Evolutionary conservation across 2,888 invertebrate genomes (phyloP).

Genomic region (Drosophila percnosoma): DNA sequence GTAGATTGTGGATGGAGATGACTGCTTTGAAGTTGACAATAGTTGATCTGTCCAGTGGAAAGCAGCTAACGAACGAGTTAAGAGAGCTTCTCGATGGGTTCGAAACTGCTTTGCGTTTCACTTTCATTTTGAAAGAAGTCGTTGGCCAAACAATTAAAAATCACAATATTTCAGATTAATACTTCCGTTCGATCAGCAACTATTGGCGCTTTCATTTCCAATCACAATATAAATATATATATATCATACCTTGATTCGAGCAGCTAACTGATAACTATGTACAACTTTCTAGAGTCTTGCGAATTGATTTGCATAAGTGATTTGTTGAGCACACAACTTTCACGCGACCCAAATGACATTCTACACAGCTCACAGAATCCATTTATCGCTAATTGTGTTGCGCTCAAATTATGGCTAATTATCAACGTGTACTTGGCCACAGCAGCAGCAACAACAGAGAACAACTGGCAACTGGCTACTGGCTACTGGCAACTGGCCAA

Average conservation of each 20-base stretch:
- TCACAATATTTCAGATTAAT: slow-evolving; percentile 31
- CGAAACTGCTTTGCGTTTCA: slow-evolving; percentile 37
- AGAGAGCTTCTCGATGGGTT: slow-evolving; percentile 26
- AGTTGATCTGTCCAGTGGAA: slow-evolving; percentile 27
- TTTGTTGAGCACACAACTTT: slow-evolving; percentile 53
- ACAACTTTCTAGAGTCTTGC: slow-evolving; percentile 47
- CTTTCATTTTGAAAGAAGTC: slow-evolving; percentile 37
- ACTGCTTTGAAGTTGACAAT: slow-evolving; percentile 3
- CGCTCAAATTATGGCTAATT: slow-evolving; percentile 46
- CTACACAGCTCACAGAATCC: slow-evolving; percentile 28
- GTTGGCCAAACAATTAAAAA: slow-evolving; percentile 38
- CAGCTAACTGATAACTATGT: slow-evolving; percentile 15
- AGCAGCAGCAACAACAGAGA: neutral
- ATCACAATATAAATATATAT: slow-evolving; percentile 13
- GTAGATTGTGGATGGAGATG: neutral
- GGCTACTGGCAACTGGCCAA: slow-evolving; percentile 11
- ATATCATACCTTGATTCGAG: neutral
- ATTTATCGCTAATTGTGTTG: slow-evolving; percentile 41
- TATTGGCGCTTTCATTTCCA: slow-evolving; percentile 50
- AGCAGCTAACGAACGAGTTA: slow-evolving; percentile 36
- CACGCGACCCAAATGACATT: slow-evolving; percentile 63
- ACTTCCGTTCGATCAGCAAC: slow-evolving; percentile 41
- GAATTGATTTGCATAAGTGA: slow-evolving; percentile 71
- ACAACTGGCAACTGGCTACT: slow-evolving; percentile 9
- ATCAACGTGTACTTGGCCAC: slow-evolving; percentile 17